Conservation (phyloP, 2,113 vertebrate genomes). For the Anoplopoma fimbria region DNA sequence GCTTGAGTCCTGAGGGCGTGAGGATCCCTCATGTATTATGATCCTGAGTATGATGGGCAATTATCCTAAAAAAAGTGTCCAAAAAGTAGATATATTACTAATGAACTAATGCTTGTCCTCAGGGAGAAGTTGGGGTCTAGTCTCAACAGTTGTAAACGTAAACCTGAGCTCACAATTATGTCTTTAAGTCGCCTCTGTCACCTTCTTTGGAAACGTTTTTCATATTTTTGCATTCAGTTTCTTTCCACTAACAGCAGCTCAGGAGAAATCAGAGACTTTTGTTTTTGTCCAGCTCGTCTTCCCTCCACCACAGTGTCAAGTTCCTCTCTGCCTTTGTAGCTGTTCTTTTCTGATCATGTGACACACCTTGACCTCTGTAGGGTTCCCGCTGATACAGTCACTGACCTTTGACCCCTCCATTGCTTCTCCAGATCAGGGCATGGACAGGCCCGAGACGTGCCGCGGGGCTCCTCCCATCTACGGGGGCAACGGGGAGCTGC, state of each 20-base stretch:
- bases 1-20: constrained; percentile 30
- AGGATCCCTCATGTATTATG: constrained; percentile 32
- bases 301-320: constrained; percentile 41
- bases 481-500: constrained; percentile 89
- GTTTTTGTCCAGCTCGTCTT: constrained; percentile 37
- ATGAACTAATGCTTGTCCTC: constrained; percentile 45
- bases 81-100: constrained; percentile 48
- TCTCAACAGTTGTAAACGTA: not conserved
- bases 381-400: constrained; percentile 23
- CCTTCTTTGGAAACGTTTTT: not conserved
- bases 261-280: constrained; percentile 33
- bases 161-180: not conserved
- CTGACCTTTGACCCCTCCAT: constrained; percentile 60
- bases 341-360: constrained; percentile 58
- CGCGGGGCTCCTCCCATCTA: constrained; percentile 89
- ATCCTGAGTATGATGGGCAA: constrained; percentile 42
- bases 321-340: constrained; percentile 65
- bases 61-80: constrained; percentile 46
- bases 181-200: not conserved
- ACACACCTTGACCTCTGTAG: constrained; percentile 50
- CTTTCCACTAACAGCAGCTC: constrained; percentile 9
- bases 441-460: constrained; percentile 90
- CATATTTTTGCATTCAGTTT: not conserved
- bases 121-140: constrained; percentile 23
- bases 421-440: constrained; percentile 89